These are phyloP conservation scores for Apodemus agrarius DNA, from an alignment of 2,797 vertebrate species.

Conservation along the genomic window DNA sequence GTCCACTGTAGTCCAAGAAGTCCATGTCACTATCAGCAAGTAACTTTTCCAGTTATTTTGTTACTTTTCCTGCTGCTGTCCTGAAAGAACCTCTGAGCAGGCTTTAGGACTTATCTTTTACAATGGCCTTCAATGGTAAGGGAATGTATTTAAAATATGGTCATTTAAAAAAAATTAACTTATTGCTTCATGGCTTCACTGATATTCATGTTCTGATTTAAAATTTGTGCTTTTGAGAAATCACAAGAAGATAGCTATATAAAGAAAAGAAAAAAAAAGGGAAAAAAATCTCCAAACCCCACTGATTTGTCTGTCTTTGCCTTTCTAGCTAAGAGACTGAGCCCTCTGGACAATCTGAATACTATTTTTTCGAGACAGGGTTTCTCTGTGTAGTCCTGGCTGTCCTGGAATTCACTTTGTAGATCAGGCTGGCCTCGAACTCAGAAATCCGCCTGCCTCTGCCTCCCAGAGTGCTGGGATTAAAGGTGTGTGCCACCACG, in stretches of 20 bases:
- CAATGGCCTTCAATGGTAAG: constrained; percentile 14
- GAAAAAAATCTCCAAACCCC: not conserved
- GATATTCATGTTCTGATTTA: constrained; percentile 40
- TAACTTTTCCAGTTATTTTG: not conserved
- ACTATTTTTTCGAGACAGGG: too few species aligned
- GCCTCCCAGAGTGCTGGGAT: too few species aligned
- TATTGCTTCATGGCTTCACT: constrained; percentile 28
- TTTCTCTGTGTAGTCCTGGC: too few species aligned
- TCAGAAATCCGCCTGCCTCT: too few species aligned
- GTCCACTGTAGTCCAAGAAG: constrained; percentile 15
- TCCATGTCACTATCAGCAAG: not conserved
- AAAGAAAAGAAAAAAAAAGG: not conserved
- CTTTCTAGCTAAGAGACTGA: not conserved
- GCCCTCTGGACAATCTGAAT: not conserved
- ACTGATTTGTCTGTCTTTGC: not conserved
- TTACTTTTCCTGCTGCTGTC: not conserved
- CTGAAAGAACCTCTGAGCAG: not conserved
- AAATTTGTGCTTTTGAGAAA: constrained; percentile 19
- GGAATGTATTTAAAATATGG: not conserved
- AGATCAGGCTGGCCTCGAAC: too few species aligned
- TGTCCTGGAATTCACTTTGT: too few species aligned
- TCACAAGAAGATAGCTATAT: constrained; percentile 25
- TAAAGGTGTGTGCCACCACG: too few species aligned
- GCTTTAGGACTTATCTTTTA: constrained; percentile 26
- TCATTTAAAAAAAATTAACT: not conserved